These are phyloP conservation scores for Nibea coibor DNA, from an alignment of 2,113 vertebrate species.

Conservation along the genomic window DNA sequence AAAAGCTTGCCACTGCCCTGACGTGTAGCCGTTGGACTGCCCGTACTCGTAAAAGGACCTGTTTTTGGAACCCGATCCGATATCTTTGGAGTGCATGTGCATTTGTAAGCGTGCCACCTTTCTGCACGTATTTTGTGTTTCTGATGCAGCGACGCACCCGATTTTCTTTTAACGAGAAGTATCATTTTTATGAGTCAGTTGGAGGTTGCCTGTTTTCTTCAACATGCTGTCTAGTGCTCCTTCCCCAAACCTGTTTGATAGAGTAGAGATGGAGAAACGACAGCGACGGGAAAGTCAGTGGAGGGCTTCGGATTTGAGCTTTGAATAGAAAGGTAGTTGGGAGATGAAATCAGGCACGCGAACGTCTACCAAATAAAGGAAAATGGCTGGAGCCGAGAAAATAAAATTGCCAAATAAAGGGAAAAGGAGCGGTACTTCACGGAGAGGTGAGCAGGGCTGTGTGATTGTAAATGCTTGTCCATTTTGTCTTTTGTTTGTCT, in stretches of 20 bases:
- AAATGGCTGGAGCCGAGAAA: slow-evolving; percentile 17
- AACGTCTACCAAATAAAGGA: slow-evolving; percentile 60
- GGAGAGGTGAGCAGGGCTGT: slow-evolving; percentile 53
- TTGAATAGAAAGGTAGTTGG: neutral
- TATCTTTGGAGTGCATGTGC: slow-evolving; percentile 16
- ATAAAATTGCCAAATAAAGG: slow-evolving; percentile 36
- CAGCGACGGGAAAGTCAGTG: neutral
- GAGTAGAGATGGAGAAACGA: neutral
- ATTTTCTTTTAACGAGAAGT: neutral
- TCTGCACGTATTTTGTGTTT: neutral
- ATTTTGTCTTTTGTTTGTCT: slow-evolving; percentile 60
- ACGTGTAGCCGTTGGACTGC: slow-evolving; percentile 31
- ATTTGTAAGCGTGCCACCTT: neutral
- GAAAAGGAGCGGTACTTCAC: slow-evolving; percentile 35
- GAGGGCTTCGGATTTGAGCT: slow-evolving; percentile 18
- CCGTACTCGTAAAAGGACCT: slow-evolving; percentile 7
- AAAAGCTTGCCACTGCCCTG: slow-evolving; percentile 79
- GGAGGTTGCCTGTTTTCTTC: slow-evolving; percentile 30
- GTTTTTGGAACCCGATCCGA: neutral
- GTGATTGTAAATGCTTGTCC: slow-evolving; percentile 75
- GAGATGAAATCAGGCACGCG: slow-evolving; percentile 2
- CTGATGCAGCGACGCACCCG: slow-evolving; percentile 12
- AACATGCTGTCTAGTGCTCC: slow-evolving; percentile 20
- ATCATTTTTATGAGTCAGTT: slow-evolving; percentile 5
- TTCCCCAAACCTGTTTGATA: slow-evolving; percentile 25